Evolutionary conservation across 1,140 invertebrate genomes (phyloP).

Genomic region (Condylostylus longicornis): DNA sequence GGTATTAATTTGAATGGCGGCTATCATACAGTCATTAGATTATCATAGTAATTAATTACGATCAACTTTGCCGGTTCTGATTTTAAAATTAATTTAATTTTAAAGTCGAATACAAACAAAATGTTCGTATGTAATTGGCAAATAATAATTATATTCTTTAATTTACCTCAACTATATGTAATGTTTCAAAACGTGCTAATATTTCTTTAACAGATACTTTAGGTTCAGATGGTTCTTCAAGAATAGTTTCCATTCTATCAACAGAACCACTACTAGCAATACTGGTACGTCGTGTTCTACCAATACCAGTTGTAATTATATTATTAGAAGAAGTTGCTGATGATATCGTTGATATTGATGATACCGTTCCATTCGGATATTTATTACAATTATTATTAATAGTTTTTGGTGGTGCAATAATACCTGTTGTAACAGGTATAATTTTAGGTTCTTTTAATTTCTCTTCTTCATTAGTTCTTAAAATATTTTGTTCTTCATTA

Average conservation of each 20-base stretch:
- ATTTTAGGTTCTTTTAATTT: neutral
- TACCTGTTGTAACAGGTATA: neutral
- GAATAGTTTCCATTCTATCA: conserved; percentile 59
- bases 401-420: neutral
- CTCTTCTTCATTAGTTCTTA: neutral
- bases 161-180: conserved; percentile 26
- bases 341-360: conserved; percentile 1
- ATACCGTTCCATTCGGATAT: conserved; percentile 1
- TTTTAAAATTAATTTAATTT: too few species aligned
- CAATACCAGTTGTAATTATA: conserved; percentile 1
- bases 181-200: conserved; percentile 59
- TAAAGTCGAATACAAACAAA: too few species aligned
- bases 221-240: conserved; percentile 56
- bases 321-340: conserved; percentile 1
- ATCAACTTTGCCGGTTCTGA: too few species aligned
- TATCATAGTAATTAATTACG: too few species aligned
- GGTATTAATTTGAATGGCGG: too few species aligned
- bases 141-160: neutral
- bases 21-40: too few species aligned
- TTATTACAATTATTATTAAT: conserved; percentile 13
- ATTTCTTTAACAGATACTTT: conserved; percentile 69
- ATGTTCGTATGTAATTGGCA: too few species aligned
- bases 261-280: conserved; percentile 42
- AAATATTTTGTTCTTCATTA: neutral
- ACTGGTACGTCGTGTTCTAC: conserved; percentile 27